Evolutionary conservation across 2,113 vertebrate species (phyloP).

Genomic region (Cathartes aura): DNA sequence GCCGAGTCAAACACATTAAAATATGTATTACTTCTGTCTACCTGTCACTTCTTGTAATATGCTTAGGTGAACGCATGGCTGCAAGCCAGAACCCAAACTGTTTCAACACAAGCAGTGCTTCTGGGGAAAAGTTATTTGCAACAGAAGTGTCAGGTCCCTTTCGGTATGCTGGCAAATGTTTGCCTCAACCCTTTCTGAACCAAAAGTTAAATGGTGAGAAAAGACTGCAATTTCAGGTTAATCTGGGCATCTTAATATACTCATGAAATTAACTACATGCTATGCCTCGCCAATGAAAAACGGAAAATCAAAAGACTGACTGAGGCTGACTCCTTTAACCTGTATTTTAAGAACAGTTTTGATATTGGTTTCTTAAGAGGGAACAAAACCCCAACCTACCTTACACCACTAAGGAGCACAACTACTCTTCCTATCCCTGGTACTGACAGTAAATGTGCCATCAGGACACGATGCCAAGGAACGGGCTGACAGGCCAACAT

Average conservation of each 20-base stretch:
- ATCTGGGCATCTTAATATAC: not conserved
- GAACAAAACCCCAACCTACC: not conserved
- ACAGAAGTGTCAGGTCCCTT: not conserved
- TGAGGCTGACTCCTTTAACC: not conserved
- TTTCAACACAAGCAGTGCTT: constrained; percentile 19
- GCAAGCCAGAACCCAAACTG: constrained; percentile 24
- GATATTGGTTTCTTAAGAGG: not conserved
- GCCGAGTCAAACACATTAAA: constrained; percentile 36
- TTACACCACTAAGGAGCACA: not conserved
- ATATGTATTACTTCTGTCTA: constrained; percentile 24
- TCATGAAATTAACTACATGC: not conserved
- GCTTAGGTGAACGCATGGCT: constrained; percentile 40
- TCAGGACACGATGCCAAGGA: not conserved
- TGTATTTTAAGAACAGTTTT: not conserved
- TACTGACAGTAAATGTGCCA: rapidly evolving
- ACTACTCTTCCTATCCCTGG: not conserved
- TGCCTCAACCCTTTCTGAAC: not conserved
- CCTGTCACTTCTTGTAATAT: constrained; percentile 49
- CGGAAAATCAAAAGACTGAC: not conserved
- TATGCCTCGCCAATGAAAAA: not conserved
- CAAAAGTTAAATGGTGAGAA: constrained; percentile 3
- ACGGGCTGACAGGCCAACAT: not conserved
- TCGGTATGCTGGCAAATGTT: not conserved
- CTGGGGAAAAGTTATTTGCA: constrained; percentile 17
- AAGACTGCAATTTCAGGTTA: not conserved